Conservation (phyloP, 1,140 invertebrate genomes). For the Holotrichia oblita region DNA sequence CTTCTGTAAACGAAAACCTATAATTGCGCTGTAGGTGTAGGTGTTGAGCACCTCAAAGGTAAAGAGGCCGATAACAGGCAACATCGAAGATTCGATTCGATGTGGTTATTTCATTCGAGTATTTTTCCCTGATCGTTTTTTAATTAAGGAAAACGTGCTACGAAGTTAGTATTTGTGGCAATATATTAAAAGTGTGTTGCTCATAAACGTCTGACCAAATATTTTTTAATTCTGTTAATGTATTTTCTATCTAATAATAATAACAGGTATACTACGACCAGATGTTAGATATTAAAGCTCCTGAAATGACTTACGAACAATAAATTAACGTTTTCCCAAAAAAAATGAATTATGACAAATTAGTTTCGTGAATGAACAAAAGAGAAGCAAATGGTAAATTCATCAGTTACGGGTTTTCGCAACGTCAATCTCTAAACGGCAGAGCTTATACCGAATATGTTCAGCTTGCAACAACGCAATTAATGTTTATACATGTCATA, state of each 20-base stretch:
- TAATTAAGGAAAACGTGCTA: neutral
- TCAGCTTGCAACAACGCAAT: too few species aligned
- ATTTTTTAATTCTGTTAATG: conserved; percentile 7
- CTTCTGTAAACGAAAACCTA: conserved; percentile 1
- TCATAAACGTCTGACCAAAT: neutral
- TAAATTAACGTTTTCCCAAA: neutral
- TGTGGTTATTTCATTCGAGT: neutral
- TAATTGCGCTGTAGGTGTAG: neutral
- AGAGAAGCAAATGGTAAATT: neutral
- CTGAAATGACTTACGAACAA: neutral
- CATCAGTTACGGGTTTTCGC: neutral
- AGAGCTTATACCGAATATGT: too few species aligned
- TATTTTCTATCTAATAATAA: conserved; percentile 2
- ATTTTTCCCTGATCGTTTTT: neutral
- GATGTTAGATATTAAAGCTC: neutral
- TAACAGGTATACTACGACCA: neutral
- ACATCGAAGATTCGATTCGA: neutral
- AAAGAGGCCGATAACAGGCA: neutral
- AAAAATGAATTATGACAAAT: conserved; percentile 8
- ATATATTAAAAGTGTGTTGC: neutral
- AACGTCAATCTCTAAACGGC: too few species aligned
- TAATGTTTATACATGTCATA: too few species aligned
- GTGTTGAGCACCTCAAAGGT: neutral
- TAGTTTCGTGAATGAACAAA: neutral
- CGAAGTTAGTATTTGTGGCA: neutral